These are phyloP conservation scores for Melipona quadrifasciata DNA, from an alignment of 1,140 invertebrate genomes.

Conservation along the genomic window DNA sequence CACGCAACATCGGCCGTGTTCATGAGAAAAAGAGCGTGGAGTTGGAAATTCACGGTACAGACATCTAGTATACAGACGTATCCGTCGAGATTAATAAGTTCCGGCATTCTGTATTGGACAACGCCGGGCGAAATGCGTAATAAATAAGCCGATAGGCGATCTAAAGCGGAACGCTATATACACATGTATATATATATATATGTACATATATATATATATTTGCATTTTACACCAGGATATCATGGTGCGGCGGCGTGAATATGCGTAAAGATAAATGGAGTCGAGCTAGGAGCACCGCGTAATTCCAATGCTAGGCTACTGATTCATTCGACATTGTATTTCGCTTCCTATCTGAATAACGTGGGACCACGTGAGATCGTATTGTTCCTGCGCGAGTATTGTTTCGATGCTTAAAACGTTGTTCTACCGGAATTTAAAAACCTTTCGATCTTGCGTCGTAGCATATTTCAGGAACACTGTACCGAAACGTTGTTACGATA, in stretches of 20 bases:
- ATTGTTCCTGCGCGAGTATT: conserved; percentile 34
- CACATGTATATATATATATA: too few relatives aligned
- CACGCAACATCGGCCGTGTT: neutral
- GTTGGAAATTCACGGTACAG: neutral
- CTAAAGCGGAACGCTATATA: conserved; percentile 32
- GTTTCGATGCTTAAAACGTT: conserved; percentile 10
- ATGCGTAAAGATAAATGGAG: conserved; percentile 42
- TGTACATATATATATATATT: neutral
- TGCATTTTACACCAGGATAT: conserved; percentile 25
- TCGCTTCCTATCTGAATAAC: conserved; percentile 38
- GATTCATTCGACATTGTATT: conserved; percentile 48
- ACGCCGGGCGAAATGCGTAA: conserved; percentile 30
- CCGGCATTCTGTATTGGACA: conserved; percentile 25
- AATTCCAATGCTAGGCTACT: conserved; percentile 43
- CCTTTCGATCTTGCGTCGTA: too few relatives aligned
- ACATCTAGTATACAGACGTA: conserved; percentile 27
- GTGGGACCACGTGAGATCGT: conserved; percentile 27
- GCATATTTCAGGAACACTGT: neutral
- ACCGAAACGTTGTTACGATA: too few relatives aligned
- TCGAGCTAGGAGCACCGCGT: conserved; percentile 29
- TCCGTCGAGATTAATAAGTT: conserved; percentile 43
- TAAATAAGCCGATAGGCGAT: conserved; percentile 46
- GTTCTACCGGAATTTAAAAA: neutral
- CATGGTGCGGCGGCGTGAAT: neutral
- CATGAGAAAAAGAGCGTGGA: neutral